Percentiles rank a stretch among this genome's conserved stretches.
phyloP scores from a whole-genome alignment of 2,797 vertebrate genomes.

The Glyptemys insculpta region DNA sequence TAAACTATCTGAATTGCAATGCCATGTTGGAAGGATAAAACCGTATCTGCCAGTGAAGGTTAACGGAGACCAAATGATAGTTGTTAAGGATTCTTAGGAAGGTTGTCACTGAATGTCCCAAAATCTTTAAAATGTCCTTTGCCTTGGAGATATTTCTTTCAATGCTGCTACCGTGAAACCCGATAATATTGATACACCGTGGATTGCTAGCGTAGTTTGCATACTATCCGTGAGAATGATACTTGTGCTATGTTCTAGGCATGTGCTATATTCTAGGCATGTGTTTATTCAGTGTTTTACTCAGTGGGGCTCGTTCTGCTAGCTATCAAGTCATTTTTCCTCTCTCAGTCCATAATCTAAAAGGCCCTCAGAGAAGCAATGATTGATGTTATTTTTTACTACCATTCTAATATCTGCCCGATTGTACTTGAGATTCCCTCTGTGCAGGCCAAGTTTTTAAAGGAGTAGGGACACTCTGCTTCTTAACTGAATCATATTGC shows the following conservation, averaged over 20 bases:
- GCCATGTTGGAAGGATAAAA: neutral
- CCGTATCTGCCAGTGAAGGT: neutral
- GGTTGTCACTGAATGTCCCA: neutral
- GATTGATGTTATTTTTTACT: neutral
- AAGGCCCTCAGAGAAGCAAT: neutral
- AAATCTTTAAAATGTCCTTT: neutral
- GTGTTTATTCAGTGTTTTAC: neutral
- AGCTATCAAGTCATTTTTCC: neutral
- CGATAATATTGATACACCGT: neutral
- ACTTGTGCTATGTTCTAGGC: neutral
- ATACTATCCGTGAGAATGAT: neutral
- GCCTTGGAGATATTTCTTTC: slow-evolving; percentile 11
- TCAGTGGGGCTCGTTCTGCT: neutral
- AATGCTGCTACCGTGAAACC: neutral
- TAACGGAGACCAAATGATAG: neutral
- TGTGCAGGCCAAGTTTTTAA: neutral
- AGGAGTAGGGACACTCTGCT: neutral
- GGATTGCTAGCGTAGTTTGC: neutral
- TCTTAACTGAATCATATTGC: neutral
- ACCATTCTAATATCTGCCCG: neutral
- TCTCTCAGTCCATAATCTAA: neutral
- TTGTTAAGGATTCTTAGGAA: slow-evolving; percentile 19
- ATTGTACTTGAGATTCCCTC: neutral
- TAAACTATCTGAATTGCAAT: neutral
- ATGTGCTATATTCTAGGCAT: neutral